Percentiles rank a stretch among this genome's conserved stretches.
phyloP scores from a whole-genome alignment of 2,888 invertebrate genomes.

The Smittia aterrima region DNA sequence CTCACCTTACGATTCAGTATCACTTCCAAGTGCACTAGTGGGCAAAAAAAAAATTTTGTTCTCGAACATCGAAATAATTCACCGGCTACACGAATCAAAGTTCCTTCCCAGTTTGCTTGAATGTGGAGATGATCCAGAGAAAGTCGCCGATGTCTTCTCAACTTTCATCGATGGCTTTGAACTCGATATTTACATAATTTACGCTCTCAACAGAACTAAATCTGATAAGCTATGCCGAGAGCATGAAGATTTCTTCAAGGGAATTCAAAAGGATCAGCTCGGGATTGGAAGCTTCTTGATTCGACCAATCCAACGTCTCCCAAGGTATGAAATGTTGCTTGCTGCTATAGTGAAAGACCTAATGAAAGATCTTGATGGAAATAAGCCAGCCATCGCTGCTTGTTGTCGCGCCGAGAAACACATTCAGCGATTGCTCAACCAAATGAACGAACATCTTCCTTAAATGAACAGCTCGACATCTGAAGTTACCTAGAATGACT shows the following conservation, averaged over 20 bases:
- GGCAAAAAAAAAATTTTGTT: conserved; percentile 62
- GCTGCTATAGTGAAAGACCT: conserved; percentile 51
- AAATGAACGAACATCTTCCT: conserved; percentile 46
- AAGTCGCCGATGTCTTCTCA: conserved; percentile 51
- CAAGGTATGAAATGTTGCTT: conserved; percentile 51
- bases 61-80: conserved; percentile 90
- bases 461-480: no score
- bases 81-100: conserved; percentile 73
- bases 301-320: conserved; percentile 54
- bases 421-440: conserved; percentile 49
- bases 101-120: conserved; percentile 51
- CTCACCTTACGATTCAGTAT: conserved; percentile 49
- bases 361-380: conserved; percentile 20
- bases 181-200: conserved; percentile 53
- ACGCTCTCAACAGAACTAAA: conserved; percentile 53
- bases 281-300: conserved; percentile 53
- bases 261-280: conserved; percentile 51
- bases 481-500: no score
- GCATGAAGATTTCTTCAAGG: conserved; percentile 52
- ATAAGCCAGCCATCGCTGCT: conserved; percentile 50
- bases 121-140: conserved; percentile 49
- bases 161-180: conserved; percentile 50
- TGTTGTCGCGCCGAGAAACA: conserved; percentile 52
- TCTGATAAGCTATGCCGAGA: conserved; percentile 52
- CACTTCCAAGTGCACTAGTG: conserved; percentile 50